Conservation (phyloP, 2,888 invertebrate species). For the Hecatera dysodea region DNA sequence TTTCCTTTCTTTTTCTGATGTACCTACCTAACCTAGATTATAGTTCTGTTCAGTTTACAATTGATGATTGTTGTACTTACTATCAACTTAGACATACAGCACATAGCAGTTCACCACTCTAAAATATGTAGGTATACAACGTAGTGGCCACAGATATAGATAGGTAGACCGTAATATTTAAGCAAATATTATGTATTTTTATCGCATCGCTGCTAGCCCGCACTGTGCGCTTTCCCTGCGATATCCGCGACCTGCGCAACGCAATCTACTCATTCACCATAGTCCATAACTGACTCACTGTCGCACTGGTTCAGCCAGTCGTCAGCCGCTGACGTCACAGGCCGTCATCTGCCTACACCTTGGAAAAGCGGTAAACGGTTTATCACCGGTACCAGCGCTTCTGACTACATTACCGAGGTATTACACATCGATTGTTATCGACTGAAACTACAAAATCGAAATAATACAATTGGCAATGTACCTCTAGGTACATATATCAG, state of each 20-base stretch:
- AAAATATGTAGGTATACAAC: too few relatives aligned
- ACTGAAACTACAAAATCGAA: conserved; percentile 19
- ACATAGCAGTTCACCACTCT: too few relatives aligned
- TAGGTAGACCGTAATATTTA: too few relatives aligned
- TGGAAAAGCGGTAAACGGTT: conserved; percentile 52
- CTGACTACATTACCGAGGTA: neutral
- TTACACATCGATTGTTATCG: conserved; percentile 17
- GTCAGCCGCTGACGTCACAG: conserved; percentile 51
- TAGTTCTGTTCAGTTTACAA: too few relatives aligned
- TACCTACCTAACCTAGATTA: too few relatives aligned
- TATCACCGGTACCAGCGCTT: conserved; percentile 49
- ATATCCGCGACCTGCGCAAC: conserved; percentile 38
- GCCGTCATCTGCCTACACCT: conserved; percentile 35
- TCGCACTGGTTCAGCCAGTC: conserved; percentile 19
- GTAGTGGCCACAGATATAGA: too few relatives aligned
- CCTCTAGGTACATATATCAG: neutral
- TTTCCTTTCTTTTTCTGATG: too few relatives aligned
- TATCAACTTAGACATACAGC: too few relatives aligned
- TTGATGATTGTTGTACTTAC: too few relatives aligned
- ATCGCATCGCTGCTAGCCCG: conserved; percentile 3
- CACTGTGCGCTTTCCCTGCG: conserved; percentile 4
- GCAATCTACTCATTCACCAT: conserved; percentile 3
- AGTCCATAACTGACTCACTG: conserved; percentile 49
- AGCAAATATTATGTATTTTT: too few relatives aligned
- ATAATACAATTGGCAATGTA: neutral